Evolutionary conservation across 2,888 invertebrate genomes (phyloP).

Genomic region (Diplazon laetatorius): DNA sequence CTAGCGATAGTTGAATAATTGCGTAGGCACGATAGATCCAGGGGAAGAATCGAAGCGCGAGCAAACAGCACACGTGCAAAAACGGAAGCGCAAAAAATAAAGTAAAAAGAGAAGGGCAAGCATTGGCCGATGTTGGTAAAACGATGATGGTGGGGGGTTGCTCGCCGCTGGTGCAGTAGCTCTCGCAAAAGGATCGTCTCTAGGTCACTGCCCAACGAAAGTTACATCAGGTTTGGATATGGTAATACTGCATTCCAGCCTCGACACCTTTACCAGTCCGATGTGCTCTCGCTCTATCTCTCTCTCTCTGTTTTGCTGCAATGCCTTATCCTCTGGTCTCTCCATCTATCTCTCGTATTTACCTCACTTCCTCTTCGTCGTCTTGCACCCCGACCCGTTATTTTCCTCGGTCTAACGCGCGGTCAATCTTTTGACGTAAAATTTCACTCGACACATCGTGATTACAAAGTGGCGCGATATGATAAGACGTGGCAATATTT

Average conservation of each 20-base stretch:
- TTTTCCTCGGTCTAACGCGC: constrained; percentile 56
- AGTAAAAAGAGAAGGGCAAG: constrained; percentile 48
- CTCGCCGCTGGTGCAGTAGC: constrained; percentile 48
- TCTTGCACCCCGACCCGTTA: constrained; percentile 67
- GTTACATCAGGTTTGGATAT: constrained; percentile 80
- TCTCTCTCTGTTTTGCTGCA: constrained; percentile 28
- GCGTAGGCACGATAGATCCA: constrained; percentile 18
- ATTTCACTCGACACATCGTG: constrained; percentile 59
- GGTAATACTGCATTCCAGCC: constrained; percentile 79
- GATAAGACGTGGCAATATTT: too few species aligned
- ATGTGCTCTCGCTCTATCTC: constrained; percentile 58
- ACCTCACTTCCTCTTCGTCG: constrained; percentile 42
- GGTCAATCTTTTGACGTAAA: constrained; percentile 56
- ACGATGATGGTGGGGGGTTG: constrained; percentile 39
- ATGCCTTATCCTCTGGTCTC: too few species aligned
- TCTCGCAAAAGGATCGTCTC: constrained; percentile 76
- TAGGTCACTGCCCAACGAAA: constrained; percentile 80
- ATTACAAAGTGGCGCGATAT: constrained; percentile 58
- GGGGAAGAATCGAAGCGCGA: constrained; percentile 16
- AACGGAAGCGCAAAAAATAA: constrained; percentile 9
- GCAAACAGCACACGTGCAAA: constrained; percentile 21
- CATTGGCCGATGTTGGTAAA: constrained; percentile 30
- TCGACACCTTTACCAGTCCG: constrained; percentile 70
- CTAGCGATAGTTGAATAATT: too few species aligned
- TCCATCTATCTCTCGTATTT: constrained; percentile 14